Conservation (phyloP, 2,888 invertebrate species). For the Ptilodon capucinus region DNA sequence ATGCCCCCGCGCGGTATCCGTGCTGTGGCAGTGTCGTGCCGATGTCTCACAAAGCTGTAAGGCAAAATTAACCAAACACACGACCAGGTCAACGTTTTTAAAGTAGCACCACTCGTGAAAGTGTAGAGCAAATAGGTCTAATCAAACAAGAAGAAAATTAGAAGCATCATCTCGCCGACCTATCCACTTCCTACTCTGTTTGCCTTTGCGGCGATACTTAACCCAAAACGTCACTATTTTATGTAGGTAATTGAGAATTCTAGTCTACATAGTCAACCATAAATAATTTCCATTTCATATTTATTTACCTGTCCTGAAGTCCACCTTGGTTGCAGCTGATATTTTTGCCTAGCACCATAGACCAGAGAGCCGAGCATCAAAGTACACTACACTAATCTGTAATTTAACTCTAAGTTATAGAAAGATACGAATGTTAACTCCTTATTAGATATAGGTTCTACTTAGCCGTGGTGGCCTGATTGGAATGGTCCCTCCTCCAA, state of each 20-base stretch:
- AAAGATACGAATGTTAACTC: too few relatives aligned
- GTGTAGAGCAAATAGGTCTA: conserved; percentile 72
- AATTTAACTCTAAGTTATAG: too few relatives aligned
- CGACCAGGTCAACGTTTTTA: conserved; percentile 74
- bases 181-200: conserved; percentile 42
- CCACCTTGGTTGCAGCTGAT: too few relatives aligned
- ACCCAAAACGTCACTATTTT: conserved; percentile 21
- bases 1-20: conserved; percentile 36
- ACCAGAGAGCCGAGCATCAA: too few relatives aligned
- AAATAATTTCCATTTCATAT: too few relatives aligned
- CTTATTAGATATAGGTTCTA: too few relatives aligned
- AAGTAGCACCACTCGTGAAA: conserved; percentile 77
- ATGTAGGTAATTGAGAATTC: neutral
- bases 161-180: conserved; percentile 51
- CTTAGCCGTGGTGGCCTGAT: too few relatives aligned
- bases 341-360: too few relatives aligned
- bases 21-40: conserved; percentile 35
- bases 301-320: too few relatives aligned
- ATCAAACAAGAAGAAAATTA: conserved; percentile 69
- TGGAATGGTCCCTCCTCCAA: too few relatives aligned
- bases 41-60: conserved; percentile 46
- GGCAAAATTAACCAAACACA: conserved; percentile 67
- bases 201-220: conserved; percentile 24
- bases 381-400: too few relatives aligned
- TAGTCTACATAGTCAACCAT: neutral